Percentiles rank a stretch among this genome's conserved stretches.
Conservation (phyloP, 2,113 vertebrate genomes). For the Pelvicachromis taeniatus region DNA sequence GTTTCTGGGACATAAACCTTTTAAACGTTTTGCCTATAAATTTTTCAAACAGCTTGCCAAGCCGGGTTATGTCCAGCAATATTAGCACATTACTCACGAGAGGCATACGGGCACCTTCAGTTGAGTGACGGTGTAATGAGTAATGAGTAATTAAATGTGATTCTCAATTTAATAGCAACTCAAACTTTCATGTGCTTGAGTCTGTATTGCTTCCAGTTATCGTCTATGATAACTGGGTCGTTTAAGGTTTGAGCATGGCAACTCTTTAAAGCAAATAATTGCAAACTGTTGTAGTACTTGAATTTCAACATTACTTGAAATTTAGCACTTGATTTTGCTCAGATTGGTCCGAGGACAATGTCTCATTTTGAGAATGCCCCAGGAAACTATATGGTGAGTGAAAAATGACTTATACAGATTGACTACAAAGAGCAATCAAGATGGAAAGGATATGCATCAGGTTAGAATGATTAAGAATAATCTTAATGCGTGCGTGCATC, state of each 20-base stretch:
- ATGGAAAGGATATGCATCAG: not conserved
- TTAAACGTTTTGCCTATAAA: not conserved
- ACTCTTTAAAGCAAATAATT: not conserved
- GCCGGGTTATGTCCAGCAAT: not conserved
- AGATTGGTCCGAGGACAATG: not conserved
- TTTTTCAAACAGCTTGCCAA: not conserved
- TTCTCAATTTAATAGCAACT: not conserved
- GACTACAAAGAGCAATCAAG: not conserved
- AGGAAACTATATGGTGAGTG: not conserved
- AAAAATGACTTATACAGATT: not conserved
- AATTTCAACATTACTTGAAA: not conserved
- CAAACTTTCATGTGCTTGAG: not conserved
- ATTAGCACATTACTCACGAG: too few relatives aligned
- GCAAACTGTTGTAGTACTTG: too few relatives aligned
- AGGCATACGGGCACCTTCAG: not conserved
- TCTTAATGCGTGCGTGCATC: too few relatives aligned
- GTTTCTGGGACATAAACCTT: not conserved
- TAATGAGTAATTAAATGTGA: not conserved
- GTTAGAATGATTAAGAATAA: not conserved
- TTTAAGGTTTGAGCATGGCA: not conserved
- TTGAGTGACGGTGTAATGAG: not conserved
- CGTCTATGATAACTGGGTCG: not conserved
- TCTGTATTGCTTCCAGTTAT: not conserved
- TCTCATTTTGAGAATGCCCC: not conserved
- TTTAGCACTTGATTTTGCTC: not conserved